Percentiles rank a stretch among this genome's conserved stretches.
phyloP scores from a whole-genome alignment of 2,113 vertebrate species.

The Isichthys henryi region DNA sequence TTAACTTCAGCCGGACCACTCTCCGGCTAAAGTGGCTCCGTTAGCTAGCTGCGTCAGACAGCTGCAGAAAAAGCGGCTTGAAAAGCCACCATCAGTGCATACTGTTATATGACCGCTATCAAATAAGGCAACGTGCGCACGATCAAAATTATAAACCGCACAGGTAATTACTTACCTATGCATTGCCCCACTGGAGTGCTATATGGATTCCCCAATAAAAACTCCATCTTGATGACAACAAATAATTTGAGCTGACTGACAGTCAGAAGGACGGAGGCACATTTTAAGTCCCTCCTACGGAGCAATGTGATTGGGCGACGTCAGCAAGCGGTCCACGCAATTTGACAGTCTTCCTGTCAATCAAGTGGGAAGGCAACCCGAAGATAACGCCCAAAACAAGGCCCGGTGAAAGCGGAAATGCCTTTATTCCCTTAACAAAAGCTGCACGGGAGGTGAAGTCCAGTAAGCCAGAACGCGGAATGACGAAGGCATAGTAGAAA shows the following conservation, averaged over 20 bases:
- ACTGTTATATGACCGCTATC: neutral
- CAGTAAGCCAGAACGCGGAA: neutral
- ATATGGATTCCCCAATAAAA: slow-evolving; percentile 94
- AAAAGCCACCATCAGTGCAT: neutral
- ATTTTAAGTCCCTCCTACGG: slow-evolving; percentile 35
- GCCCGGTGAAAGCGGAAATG: neutral
- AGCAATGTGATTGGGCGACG: neutral
- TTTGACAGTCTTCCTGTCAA: neutral
- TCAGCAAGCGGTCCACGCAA: neutral
- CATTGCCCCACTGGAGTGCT: slow-evolving; percentile 92
- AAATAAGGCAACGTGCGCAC: neutral
- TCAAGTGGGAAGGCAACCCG: neutral
- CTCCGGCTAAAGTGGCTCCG: slow-evolving; percentile 26
- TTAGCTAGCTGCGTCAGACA: slow-evolving; percentile 9
- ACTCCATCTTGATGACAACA: slow-evolving; percentile 93
- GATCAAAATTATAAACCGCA: neutral
- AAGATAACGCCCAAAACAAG: neutral
- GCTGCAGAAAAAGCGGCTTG: neutral
- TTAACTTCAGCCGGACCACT: neutral
- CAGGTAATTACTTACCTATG: slow-evolving; percentile 5
- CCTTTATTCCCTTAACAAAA: neutral
- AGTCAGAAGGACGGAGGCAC: slow-evolving; percentile 36
- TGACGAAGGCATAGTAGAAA: neutral
- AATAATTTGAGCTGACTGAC: slow-evolving; percentile 55
- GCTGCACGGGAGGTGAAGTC: slow-evolving; percentile 13